Evolutionary conservation across 2,113 vertebrate species (phyloP).

Genomic region (Oreochromis tanganicae): DNA sequence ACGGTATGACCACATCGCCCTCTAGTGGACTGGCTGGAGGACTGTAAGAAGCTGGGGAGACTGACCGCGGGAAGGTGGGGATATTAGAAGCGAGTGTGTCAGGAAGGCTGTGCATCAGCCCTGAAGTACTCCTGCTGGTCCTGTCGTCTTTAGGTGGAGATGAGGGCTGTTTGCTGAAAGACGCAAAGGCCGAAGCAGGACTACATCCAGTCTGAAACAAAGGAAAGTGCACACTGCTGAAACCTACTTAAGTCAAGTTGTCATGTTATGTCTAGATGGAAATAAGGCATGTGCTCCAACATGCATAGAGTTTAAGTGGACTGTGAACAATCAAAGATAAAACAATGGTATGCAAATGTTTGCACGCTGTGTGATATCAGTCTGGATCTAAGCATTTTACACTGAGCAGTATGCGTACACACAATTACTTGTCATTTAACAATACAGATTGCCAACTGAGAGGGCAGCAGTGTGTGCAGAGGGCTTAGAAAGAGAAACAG

Average conservation of each 20-base stretch:
- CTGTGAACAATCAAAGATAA: slow-evolving; percentile 65
- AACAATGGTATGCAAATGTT: not conserved
- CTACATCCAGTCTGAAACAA: slow-evolving; percentile 86
- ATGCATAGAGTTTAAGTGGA: slow-evolving; percentile 69
- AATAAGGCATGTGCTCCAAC: slow-evolving; percentile 63
- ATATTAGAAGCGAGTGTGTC: slow-evolving; percentile 67
- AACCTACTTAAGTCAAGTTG: not conserved
- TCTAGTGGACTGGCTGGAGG: slow-evolving; percentile 59
- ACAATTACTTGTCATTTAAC: not conserved
- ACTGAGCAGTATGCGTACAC: not conserved
- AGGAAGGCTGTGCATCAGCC: slow-evolving; percentile 47
- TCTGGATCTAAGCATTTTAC: not conserved
- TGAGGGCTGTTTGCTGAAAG: slow-evolving; percentile 77
- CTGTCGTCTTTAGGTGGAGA: slow-evolving; percentile 61
- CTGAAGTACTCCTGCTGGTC: slow-evolving; percentile 39
- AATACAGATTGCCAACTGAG: not conserved
- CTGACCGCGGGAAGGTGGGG: slow-evolving; percentile 61
- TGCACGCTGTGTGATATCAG: not conserved
- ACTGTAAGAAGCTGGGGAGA: slow-evolving; percentile 67
- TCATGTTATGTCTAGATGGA: not conserved
- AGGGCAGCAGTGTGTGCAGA: not conserved
- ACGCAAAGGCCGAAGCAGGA: slow-evolving; percentile 82
- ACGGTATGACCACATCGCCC: slow-evolving; percentile 81
- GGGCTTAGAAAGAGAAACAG: not conserved
- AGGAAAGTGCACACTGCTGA: not conserved